Evolutionary conservation across 2,888 invertebrate genomes (phyloP), one percentile per base, ranked within the genome.

Genomic region (Lasioglossum villosulum): DNA sequence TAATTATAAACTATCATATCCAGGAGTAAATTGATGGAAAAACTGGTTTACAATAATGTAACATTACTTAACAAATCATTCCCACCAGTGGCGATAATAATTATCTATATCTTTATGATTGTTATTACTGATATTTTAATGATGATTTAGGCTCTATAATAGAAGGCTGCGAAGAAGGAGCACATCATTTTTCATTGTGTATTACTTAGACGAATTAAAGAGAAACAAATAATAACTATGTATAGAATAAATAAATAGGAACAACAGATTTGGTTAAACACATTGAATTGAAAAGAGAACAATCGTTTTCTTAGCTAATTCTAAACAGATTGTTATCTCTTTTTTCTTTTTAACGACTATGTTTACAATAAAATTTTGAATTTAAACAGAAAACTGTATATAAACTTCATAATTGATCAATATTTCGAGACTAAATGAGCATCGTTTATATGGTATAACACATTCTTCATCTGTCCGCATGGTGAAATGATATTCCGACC

Each of bases 131-230:
- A 84, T 86, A 84, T 80, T 75, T 84, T 82, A 79, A 83, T 73
- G 80, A 82, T 87, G 84, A 90, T 84, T 90, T 90, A 90, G 90
- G 90, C 90, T 88, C 90, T 89, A 89, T 90, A 68, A 79, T 89
- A 87, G 89, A 90, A 90, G 90, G 90, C 90, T 89, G 80, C 52
- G 82, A 90, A 90, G 88, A 90, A 90, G 90, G 90, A 90, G 90
- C 83, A 82, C 79, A 83, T 81, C 77, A 71, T 84, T 74, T 80
- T 83, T 79, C 63, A 83, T 80, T 66, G 23, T 72, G 30, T 72
- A 30, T 56, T 74, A 75, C 71, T 70, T 70, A 70, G 80, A 70
- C 42, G 59, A n/a, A 78, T 71, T 45, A 79, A 78, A 83, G 42
- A 14, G 34, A 73, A 84, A 79, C 68, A 81, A 81, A 76, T 78